Conservation (phyloP, 2,888 invertebrate species). For the Aspidiotus rigidus region DNA sequence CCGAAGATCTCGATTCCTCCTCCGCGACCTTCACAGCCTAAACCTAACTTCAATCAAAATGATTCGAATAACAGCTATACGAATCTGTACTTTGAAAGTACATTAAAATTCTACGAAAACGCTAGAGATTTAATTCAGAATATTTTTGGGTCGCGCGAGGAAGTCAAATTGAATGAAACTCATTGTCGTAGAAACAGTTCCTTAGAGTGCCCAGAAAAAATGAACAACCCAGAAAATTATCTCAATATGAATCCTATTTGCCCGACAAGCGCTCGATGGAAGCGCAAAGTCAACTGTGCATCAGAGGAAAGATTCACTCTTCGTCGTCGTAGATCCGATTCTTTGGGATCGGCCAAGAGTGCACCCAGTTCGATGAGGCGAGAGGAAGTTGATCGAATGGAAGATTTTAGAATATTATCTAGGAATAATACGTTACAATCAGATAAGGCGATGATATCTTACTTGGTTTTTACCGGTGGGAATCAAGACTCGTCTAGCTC, state of each 20-base stretch:
- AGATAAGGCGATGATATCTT: neutral
- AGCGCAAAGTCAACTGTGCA: neutral
- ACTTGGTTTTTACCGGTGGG: conserved; percentile 41
- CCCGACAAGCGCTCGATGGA: neutral
- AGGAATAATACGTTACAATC: neutral
- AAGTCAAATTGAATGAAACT: neutral
- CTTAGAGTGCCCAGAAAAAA: too few species aligned
- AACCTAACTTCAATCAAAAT: conserved; percentile 21
- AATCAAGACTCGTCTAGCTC: conserved; percentile 75
- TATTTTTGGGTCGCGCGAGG: neutral
- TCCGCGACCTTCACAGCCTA: neutral
- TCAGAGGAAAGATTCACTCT: neutral
- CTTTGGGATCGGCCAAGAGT: neutral
- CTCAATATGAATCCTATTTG: conserved; percentile 5
- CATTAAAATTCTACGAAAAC: conserved; percentile 67
- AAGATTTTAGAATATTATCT: neutral
- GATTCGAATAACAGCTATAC: conserved; percentile 47
- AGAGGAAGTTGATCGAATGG: too few species aligned
- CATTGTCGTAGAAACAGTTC: neutral
- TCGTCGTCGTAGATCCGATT: neutral
- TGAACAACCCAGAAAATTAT: neutral
- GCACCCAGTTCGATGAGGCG: neutral
- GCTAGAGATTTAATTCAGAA: conserved; percentile 49
- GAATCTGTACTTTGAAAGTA: conserved; percentile 61
- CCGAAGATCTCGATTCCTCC: neutral